Percentiles rank a stretch among this genome's conserved stretches.
These are phyloP conservation scores for Acromyrmex heyeri DNA, from an alignment of 1,140 invertebrate genomes.

Conservation along the genomic window DNA sequence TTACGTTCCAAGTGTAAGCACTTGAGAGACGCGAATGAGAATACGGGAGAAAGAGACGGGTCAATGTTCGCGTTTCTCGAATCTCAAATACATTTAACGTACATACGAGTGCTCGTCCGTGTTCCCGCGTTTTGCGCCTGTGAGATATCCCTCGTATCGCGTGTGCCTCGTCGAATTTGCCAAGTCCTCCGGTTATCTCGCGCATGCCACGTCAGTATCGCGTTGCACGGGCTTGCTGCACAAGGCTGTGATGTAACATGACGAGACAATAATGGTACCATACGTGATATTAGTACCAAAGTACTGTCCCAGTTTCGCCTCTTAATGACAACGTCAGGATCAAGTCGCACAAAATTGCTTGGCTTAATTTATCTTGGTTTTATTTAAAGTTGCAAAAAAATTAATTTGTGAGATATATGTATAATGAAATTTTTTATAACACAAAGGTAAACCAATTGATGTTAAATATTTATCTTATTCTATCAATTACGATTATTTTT, in stretches of 20 bases:
- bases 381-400: constrained; percentile 2
- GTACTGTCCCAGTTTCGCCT: constrained; percentile 2
- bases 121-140: not conserved
- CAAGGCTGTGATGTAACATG: not conserved
- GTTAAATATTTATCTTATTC: not conserved
- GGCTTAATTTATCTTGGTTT: not conserved
- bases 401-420: not conserved
- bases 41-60: constrained; percentile 53
- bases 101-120: constrained; percentile 20
- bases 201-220: not conserved
- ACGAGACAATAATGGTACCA: not conserved
- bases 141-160: constrained; percentile 28
- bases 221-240: not conserved
- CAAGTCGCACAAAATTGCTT: not conserved
- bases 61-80: constrained; percentile 66
- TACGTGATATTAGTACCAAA: not conserved
- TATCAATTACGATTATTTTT: not conserved
- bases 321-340: not conserved
- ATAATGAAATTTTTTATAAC: not conserved
- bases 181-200: constrained; percentile 53
- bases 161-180: constrained; percentile 27
- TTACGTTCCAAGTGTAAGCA: constrained; percentile 31
- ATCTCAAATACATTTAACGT: constrained; percentile 72
- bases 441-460: not conserved
- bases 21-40: not conserved